These are phyloP conservation scores for Rhynchonema sp. DNA, from an alignment of 2,888 invertebrate species.

Conservation along the genomic window DNA sequence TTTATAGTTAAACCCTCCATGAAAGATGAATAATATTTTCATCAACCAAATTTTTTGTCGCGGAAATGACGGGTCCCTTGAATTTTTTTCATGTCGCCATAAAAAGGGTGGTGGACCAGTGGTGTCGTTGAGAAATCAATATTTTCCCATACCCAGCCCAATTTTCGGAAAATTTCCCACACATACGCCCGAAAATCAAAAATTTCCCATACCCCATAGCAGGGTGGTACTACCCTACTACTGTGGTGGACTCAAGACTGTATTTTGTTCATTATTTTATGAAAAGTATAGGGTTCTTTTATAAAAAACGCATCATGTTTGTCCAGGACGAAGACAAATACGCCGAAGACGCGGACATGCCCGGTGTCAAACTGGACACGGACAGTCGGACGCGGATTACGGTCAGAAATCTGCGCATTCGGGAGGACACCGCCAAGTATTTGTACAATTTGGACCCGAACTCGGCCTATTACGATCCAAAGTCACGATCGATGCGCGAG, in stretches of 20 bases:
- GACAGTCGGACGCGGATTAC: constrained; percentile 98
- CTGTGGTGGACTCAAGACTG: not conserved
- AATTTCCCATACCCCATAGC: too few species aligned
- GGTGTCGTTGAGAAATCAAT: too few species aligned
- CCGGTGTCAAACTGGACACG: constrained; percentile 92
- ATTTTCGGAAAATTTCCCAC: too few species aligned
- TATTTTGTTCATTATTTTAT: not conserved
- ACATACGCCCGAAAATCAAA: too few species aligned
- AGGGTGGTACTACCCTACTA: not conserved
- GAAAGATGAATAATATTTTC: too few species aligned
- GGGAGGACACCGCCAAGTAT: constrained; percentile 98
- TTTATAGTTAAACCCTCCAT: too few species aligned
- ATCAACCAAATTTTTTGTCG: too few species aligned
- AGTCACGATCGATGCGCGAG: constrained; percentile 93
- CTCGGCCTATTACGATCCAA: constrained; percentile 96
- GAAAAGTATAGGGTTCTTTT: not conserved
- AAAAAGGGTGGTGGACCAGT: too few species aligned
- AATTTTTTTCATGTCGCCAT: too few species aligned
- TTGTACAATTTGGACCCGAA: constrained; percentile 83
- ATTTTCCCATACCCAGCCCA: too few species aligned
- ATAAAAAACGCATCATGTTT: not conserved
- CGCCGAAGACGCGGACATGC: constrained; percentile 54
- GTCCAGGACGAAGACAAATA: constrained; percentile 45
- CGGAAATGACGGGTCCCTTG: too few species aligned
- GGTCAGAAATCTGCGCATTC: constrained; percentile 76